Evolutionary conservation across 64 coral and sea anemone genomes (phyloP), one percentile per base, ranked within the genome.

Genomic region (Montipora sp.): DNA sequence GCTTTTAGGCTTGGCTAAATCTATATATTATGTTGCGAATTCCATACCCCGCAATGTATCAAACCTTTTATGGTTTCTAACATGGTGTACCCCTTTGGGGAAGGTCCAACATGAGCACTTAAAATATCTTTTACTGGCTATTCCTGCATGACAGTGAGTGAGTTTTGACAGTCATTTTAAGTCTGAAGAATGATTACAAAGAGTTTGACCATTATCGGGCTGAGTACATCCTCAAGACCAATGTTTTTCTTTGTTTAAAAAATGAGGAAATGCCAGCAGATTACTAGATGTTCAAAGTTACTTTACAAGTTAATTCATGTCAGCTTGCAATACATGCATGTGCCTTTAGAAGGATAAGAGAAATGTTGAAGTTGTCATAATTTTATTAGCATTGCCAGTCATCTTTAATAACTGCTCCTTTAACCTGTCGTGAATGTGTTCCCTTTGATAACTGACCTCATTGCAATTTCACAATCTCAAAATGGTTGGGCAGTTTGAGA

Each of bases 401-500:
- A 83, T 23, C 55, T 83, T 36, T 63, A 23, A 22, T 43, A 58
- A 46, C 49, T 79, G 14, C 77, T 48, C 53, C 63, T 83, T 65
- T 45, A 61, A 61, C 59, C 86, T 71, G 71, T 84, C 87, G 82
- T 92, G 23, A 92, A 92, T 10, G 71, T 51, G 27, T 92, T 90
- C 21, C 89, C 77, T 70, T 60, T 19, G 19, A 92, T 45, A 36
- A 92, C 90, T 67, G 18, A 15, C 13, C 63, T 77, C 79, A 92
- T 19, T 24, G 81, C 74, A 77, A 49, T 15, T 66, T 92, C 73
- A 49, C 87, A 92, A 3, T 59, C 73, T 9, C 14, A 69, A 92
- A 87, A 87, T 75, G 24, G 16, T 59, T 85, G 77, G 90, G 90
- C 8, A 92, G 81, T 51, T 92, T 92, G 43, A 92, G 90, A 24